A percentile compares a stretch with the other conserved stretches of the same genome.
Conservation (phyloP, 2,888 invertebrate genomes). For the Stenchaetothrips biformis region DNA sequence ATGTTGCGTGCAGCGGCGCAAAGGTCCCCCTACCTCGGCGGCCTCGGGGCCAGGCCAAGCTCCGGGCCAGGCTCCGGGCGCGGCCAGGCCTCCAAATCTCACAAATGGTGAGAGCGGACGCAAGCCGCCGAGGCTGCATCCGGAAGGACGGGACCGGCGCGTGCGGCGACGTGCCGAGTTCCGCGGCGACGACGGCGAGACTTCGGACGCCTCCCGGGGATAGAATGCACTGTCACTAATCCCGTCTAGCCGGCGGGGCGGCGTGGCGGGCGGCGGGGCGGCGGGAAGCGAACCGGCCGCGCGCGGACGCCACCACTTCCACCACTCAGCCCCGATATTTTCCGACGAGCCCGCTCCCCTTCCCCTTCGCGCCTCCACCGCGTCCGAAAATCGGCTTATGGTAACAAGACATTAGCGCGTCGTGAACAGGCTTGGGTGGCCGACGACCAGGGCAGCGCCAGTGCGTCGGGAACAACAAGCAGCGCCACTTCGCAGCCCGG, state of each 20-base stretch:
- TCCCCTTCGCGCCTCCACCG: background rate
- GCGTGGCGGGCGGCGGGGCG: no score
- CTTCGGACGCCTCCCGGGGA: no score
- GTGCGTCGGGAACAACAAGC: background rate
- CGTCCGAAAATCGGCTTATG: slow-evolving; percentile 19
- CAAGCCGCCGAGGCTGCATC: background rate
- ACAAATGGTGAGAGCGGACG: background rate
- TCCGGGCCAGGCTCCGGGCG: background rate
- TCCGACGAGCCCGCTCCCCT: background rate
- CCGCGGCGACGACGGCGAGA: no score
- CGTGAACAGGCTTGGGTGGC: background rate
- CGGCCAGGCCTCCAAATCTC: background rate
- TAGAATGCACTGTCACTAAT: no score
- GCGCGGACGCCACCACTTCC: background rate
- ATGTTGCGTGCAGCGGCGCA: background rate
- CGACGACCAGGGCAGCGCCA: background rate
- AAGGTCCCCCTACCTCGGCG: background rate
- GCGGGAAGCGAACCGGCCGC: background rate
- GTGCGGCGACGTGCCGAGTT: no score
- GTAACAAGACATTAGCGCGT: slow-evolving; percentile 14
- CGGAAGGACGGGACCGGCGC: no score
- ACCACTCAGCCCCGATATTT: background rate
- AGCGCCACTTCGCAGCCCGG: background rate
- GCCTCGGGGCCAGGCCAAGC: background rate
- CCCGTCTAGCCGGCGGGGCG: no score